Percentiles rank a stretch among this genome's conserved stretches.
Evolutionary conservation across 1,140 invertebrate genomes (phyloP).

Genomic region (Agrilus planipennis): DNA sequence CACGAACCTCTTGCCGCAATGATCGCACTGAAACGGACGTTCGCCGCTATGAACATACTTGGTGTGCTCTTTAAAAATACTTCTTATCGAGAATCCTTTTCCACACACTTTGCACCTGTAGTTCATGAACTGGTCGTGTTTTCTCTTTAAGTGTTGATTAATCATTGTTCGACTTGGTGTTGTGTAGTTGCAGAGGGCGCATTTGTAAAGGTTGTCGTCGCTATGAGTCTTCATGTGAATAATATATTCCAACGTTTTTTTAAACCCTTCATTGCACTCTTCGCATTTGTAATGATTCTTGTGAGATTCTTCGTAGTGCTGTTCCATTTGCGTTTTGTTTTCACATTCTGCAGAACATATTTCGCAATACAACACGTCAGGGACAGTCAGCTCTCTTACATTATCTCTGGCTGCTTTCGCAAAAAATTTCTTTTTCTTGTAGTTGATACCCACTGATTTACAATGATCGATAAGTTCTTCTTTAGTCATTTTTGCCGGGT

Average conservation of each 20-base stretch:
- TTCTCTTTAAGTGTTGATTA: background rate
- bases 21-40: conserved; percentile 33
- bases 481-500: too few species aligned
- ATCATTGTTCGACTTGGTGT: conserved; percentile 10
- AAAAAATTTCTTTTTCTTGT: too few species aligned
- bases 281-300: conserved; percentile 24
- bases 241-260: conserved; percentile 24
- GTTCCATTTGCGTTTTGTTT: conserved; percentile 38
- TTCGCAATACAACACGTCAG: conserved; percentile 33
- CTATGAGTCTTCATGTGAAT: conserved; percentile 33
- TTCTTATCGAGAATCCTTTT: conserved; percentile 1
- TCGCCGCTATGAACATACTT: conserved; percentile 47
- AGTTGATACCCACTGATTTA: too few species aligned
- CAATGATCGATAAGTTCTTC: too few species aligned
- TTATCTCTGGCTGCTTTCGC: background rate
- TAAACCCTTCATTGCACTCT: conserved; percentile 16
- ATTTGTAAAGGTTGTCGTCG: conserved; percentile 36
- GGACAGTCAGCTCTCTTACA: background rate
- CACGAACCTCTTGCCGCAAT: conserved; percentile 51
- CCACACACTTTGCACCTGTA: conserved; percentile 5
- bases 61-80: conserved; percentile 45
- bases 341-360: conserved; percentile 41
- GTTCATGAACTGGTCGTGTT: conserved; percentile 4
- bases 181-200: conserved; percentile 37
- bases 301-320: conserved; percentile 44